Conservation (phyloP, 2,113 vertebrate genomes). For the Gymnorhina tibicen region DNA sequence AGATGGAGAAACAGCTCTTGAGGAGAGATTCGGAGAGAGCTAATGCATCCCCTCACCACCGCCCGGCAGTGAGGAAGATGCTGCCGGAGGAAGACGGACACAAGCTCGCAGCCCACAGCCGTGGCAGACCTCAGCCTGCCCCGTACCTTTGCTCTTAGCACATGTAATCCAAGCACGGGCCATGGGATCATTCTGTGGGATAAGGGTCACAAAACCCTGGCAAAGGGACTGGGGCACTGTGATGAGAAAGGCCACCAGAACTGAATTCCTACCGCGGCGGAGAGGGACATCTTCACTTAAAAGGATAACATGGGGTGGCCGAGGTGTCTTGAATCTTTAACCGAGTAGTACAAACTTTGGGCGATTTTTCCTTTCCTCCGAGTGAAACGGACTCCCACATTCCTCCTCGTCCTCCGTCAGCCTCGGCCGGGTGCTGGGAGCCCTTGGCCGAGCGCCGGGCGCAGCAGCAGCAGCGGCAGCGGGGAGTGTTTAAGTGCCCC, state of each 20-base stretch:
- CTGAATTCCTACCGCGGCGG: accelerated
- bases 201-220: neutral
- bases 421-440: neutral
- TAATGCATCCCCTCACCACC: accelerated
- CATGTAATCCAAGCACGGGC: accelerated
- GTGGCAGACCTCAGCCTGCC: neutral
- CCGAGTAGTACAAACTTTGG: neutral
- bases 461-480: neutral
- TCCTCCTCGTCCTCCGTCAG: neutral
- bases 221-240: too few species aligned
- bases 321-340: neutral
- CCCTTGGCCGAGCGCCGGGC: neutral
- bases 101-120: neutral
- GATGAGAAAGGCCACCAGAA: neutral
- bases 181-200: neutral
- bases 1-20: neutral
- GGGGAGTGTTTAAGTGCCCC: neutral
- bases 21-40: too few species aligned
- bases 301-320: neutral
- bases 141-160: neutral
- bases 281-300: neutral
- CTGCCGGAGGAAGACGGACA: accelerated
- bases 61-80: neutral
- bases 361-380: neutral
- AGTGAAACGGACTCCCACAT: neutral